A percentile compares a stretch with the other conserved stretches of the same genome.
These are phyloP conservation scores for Cyclargus thomasi DNA, from an alignment of 1,140 invertebrate species.

Conservation along the genomic window DNA sequence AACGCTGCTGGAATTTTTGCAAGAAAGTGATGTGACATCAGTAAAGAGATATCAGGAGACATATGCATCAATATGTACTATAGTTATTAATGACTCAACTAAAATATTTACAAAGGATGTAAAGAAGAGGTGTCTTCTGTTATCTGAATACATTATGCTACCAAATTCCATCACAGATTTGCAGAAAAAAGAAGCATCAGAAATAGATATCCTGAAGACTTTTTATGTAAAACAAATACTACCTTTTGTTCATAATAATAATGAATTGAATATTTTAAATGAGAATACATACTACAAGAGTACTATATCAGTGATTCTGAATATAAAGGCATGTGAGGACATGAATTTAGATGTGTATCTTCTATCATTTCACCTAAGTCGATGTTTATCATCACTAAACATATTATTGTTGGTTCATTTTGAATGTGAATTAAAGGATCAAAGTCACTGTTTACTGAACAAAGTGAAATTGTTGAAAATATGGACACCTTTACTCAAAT, in stretches of 20 bases:
- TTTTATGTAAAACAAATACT: conserved; percentile 44
- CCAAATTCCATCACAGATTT: conserved; percentile 42
- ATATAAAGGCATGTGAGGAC: conserved; percentile 39
- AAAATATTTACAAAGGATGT: conserved; percentile 46
- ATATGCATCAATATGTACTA: conserved; percentile 40
- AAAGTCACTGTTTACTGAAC: conserved; percentile 25
- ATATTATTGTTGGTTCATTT: conserved; percentile 32
- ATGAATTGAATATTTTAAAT: conserved; percentile 25
- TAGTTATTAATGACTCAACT: conserved; percentile 36
- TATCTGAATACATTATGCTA: conserved; percentile 41
- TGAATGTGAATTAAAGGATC: conserved; percentile 9
- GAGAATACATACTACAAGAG: conserved; percentile 48
- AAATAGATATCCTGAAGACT: conserved; percentile 50
- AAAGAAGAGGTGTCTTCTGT: conserved; percentile 43
- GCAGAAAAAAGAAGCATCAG: conserved; percentile 36
- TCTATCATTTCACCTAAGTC: conserved; percentile 41
- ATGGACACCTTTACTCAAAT: conserved; percentile 33
- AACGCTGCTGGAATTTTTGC: conserved; percentile 37
- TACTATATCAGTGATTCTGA: conserved; percentile 37
- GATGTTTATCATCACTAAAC: conserved; percentile 35
- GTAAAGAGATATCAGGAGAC: conserved; percentile 32
- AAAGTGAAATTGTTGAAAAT: conserved; percentile 28
- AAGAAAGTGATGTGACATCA: conserved; percentile 28
- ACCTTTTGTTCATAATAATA: conserved; percentile 27
- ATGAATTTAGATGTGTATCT: conserved; percentile 37